A percentile compares a stretch with the other conserved stretches of the same genome.
phyloP scores from a whole-genome alignment of 2,113 vertebrate genomes.

The Epinephelus moara region DNA sequence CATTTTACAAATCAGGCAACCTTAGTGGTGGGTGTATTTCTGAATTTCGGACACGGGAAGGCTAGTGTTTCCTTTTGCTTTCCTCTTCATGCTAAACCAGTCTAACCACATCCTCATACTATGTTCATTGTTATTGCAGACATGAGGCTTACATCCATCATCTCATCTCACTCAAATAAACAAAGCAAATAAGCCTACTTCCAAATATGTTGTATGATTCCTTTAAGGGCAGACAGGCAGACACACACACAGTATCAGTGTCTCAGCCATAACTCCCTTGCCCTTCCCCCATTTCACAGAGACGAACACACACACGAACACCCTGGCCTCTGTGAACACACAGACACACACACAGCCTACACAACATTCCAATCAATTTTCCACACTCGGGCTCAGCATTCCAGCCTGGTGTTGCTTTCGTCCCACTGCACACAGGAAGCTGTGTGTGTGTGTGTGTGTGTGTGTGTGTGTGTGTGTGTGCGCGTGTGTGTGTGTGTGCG shows the following conservation, averaged over 20 bases:
- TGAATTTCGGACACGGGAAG: neutral
- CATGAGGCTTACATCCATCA: neutral
- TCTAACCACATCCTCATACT: neutral
- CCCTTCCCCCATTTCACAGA: slow-evolving; percentile 15
- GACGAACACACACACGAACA: neutral
- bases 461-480: neutral
- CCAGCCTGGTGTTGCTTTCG: slow-evolving; percentile 69
- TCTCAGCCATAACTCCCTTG: slow-evolving; percentile 7
- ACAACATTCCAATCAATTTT: slow-evolving; percentile 77
- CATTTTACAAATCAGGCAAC: neutral
- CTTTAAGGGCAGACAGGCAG: slow-evolving; percentile 13
- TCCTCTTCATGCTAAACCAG: neutral
- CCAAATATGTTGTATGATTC: neutral
- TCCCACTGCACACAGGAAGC: slow-evolving; percentile 56
- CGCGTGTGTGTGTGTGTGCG: neutral
- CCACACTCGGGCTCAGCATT: slow-evolving; percentile 75
- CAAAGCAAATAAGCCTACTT: slow-evolving; percentile 17
- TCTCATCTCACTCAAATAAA: neutral
- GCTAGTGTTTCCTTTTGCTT: neutral
- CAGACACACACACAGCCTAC: slow-evolving; percentile 38
- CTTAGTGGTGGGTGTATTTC: neutral
- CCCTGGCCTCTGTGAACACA: slow-evolving; percentile 1
- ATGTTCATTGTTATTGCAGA: neutral
- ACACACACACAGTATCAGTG: neutral
- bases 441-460: slow-evolving; percentile 11